Conservation (phyloP, 2,797 vertebrate genomes). For the Vireo griseus region DNA sequence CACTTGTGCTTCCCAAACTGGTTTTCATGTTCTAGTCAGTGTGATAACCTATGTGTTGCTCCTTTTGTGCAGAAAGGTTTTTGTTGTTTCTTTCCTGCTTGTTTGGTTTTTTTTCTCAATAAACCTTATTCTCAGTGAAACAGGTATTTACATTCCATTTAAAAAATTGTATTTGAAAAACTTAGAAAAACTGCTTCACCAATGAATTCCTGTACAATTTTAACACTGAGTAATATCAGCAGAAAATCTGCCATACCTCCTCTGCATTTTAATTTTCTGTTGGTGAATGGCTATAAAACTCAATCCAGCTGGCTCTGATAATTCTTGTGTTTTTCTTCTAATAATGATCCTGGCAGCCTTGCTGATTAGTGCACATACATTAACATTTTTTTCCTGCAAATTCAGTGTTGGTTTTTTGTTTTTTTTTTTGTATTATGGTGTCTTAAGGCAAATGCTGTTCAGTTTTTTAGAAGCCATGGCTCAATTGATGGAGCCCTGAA, state of each 20-base stretch:
- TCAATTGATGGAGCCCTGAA: not conserved
- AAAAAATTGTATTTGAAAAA: not conserved
- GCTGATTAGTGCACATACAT: not conserved
- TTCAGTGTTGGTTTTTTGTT: not conserved
- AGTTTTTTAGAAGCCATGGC: not conserved
- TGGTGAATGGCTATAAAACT: not conserved
- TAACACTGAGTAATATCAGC: not conserved
- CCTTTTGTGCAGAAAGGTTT: not conserved
- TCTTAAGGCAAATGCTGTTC: not conserved
- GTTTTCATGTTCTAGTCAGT: not conserved
- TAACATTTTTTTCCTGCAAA: not conserved
- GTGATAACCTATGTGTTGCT: not conserved
- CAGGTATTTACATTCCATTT: not conserved
- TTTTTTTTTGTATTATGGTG: not conserved
- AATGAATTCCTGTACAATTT: not conserved
- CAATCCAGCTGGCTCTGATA: not conserved
- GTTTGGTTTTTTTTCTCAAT: not conserved
- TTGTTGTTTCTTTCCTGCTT: not conserved
- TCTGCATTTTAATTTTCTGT: slow-evolving; percentile 8
- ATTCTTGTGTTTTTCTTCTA: not conserved
- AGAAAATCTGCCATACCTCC: not conserved
- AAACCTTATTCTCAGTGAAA: not conserved
- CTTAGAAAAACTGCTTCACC: not conserved
- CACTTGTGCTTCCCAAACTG: not conserved
- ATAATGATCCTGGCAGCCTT: not conserved